phyloP scores from a whole-genome alignment of 2,797 vertebrate species.

The Mormyrus proboscirostris region DNA sequence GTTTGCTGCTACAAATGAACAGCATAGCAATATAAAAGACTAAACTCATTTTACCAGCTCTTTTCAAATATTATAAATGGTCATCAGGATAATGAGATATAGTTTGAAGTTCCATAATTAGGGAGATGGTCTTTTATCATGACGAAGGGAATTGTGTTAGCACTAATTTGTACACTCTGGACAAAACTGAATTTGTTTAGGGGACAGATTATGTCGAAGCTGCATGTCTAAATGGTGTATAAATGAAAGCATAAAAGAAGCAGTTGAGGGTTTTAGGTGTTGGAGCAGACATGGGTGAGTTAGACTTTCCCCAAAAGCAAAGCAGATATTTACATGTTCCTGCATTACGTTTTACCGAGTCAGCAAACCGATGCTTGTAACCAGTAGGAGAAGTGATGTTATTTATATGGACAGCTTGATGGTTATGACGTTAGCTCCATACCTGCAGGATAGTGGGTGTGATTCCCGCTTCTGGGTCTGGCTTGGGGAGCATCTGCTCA shows the following conservation, averaged over 20 bases:
- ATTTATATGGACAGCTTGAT: background rate
- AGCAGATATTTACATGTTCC: background rate
- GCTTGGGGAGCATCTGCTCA: background rate
- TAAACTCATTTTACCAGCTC: background rate
- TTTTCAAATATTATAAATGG: background rate
- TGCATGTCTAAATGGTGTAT: background rate
- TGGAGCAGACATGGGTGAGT: background rate
- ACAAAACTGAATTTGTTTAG: background rate
- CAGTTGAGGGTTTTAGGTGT: background rate
- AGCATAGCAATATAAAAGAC: background rate
- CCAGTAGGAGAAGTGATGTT: background rate
- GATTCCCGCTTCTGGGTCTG: background rate
- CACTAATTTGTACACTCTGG: background rate
- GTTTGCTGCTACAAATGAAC: background rate
- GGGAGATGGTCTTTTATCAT: background rate
- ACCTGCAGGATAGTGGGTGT: background rate
- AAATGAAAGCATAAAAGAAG: background rate
- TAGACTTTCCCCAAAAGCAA: background rate
- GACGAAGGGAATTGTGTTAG: background rate
- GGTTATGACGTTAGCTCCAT: background rate
- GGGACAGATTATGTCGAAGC: background rate
- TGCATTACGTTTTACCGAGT: background rate
- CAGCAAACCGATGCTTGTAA: background rate
- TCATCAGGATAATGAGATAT: constrained; percentile 4
- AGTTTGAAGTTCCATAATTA: background rate